Evolutionary conservation across 2,888 invertebrate species (phyloP), one percentile per base, ranked within the genome.

Genomic region (Lagria hirta): DNA sequence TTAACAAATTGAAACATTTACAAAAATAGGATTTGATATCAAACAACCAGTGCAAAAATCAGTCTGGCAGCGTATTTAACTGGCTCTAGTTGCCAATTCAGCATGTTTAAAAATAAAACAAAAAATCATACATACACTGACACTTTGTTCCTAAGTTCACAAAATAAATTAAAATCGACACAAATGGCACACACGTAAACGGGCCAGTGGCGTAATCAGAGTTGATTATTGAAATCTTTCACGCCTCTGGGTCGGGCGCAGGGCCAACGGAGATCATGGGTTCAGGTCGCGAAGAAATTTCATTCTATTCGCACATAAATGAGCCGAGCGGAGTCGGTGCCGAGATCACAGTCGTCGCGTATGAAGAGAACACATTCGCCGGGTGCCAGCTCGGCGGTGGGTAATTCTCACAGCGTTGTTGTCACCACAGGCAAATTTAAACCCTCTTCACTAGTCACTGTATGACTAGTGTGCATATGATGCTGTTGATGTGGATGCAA

Each of bases 331-430:
- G 64, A 60, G 60, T 66, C 71, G 58, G 65, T 64, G 62, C 62
- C 66, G 59, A 70, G 66, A 71, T 73, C 73, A 71, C 72, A 72
- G 72, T 71, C 69, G 57, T 71, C 69, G 61, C 68, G 69, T 57
- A 71, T 69, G 58, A 72, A 65, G 56, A 72, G 64, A 58, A 72
- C 69, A 68, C 72, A 71, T 62, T 70, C 72, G 59, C 75, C 75
- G 71, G 73, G 64, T 57, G 68, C 62, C 52, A 74, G 74, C 75
- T 74, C 74, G 75, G 68, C 71, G 71, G 69, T 70, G 68, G 76
- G 68, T 64, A 73, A 71, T 61, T 77, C 78, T 73, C 72, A 75
- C 66, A 73, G 73, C 54, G 75, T 73, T 69, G 77, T 73, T 65
- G 77, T 73, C 44, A 70, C 73, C 49, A 66, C 69, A 63, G 66